These are phyloP conservation scores for Chauna torquata DNA, from an alignment of 2,113 vertebrate species.

Conservation along the genomic window DNA sequence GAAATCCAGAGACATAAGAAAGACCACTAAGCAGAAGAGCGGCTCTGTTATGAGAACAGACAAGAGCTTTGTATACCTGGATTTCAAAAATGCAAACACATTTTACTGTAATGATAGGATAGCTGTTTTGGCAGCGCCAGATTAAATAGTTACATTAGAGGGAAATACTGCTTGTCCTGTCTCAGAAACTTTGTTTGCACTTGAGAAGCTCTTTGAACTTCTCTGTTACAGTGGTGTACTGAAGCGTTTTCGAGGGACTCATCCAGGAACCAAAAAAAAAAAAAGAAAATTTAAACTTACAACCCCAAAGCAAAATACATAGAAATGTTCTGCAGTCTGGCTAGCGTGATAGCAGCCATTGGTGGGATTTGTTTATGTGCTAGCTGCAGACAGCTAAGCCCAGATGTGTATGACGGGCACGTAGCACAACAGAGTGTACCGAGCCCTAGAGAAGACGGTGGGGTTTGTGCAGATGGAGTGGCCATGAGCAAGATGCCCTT, in stretches of 20 bases:
- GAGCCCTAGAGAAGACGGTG: not conserved
- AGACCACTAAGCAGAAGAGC: not conserved
- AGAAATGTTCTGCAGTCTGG: not conserved
- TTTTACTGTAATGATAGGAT: not conserved
- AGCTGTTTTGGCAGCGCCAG: not conserved
- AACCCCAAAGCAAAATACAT: not conserved
- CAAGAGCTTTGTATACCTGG: not conserved
- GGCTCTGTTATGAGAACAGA: not conserved
- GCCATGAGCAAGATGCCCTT: not conserved
- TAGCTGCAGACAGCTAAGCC: not conserved
- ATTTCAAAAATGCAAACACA: not conserved
- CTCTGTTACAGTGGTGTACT: not conserved
- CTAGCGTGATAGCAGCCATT: not conserved
- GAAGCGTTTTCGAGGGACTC: not conserved
- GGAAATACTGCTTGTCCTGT: not conserved
- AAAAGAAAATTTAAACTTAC: not conserved
- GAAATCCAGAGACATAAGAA: not conserved
- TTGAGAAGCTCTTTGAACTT: not conserved
- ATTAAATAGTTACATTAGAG: not conserved
- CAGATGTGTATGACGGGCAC: rapidly evolving
- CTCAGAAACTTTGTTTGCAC: not conserved
- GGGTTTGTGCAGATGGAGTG: not conserved
- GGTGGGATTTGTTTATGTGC: not conserved
- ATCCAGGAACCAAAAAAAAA: not conserved
- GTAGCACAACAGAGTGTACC: too few relatives aligned